These are phyloP conservation scores for Sebastes matsubarae DNA, from an alignment of 2,797 vertebrate genomes.

Conservation along the genomic window DNA sequence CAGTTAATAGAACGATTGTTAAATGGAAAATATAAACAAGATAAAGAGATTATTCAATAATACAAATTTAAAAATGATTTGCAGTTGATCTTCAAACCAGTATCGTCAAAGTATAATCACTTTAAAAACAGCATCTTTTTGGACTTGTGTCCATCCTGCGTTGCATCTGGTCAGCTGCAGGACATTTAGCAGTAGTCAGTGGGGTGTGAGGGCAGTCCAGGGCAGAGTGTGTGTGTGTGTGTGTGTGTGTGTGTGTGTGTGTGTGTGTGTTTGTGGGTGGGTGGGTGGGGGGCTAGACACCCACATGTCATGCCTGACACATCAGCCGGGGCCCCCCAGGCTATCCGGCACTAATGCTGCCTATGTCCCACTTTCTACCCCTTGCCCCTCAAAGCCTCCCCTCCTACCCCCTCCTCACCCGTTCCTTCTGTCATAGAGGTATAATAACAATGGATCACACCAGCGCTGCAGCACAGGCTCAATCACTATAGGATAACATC, in stretches of 20 bases:
- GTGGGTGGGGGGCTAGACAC: conserved; percentile 79
- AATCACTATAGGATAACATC: conserved; percentile 68
- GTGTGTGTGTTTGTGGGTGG: conserved; percentile 58
- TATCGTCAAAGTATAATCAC: neutral
- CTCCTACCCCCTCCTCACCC: conserved; percentile 35
- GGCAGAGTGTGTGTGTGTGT: conserved; percentile 63
- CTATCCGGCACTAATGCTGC: conserved; percentile 87
- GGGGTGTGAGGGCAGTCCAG: conserved; percentile 71
- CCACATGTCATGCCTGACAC: conserved; percentile 85
- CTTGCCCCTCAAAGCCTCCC: conserved; percentile 81
- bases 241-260: conserved; percentile 7
- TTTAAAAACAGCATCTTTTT: neutral
- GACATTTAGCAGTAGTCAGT: conserved; percentile 87
- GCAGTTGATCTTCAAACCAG: neutral
- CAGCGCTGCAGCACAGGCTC: conserved; percentile 52
- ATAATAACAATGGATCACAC: conserved; percentile 77
- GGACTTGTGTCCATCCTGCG: conserved; percentile 69
- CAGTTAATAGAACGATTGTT: neutral
- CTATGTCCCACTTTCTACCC: conserved; percentile 91
- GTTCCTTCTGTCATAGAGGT: conserved; percentile 69
- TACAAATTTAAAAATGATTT: too few species aligned
- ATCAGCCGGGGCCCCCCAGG: conserved; percentile 80
- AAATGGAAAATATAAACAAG: neutral
- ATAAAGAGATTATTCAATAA: too few species aligned
- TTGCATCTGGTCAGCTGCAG: conserved; percentile 81